Base-by-base conservation (phyloP, 2,888 invertebrate genomes). In the Lochmaea crataegi region DNA sequence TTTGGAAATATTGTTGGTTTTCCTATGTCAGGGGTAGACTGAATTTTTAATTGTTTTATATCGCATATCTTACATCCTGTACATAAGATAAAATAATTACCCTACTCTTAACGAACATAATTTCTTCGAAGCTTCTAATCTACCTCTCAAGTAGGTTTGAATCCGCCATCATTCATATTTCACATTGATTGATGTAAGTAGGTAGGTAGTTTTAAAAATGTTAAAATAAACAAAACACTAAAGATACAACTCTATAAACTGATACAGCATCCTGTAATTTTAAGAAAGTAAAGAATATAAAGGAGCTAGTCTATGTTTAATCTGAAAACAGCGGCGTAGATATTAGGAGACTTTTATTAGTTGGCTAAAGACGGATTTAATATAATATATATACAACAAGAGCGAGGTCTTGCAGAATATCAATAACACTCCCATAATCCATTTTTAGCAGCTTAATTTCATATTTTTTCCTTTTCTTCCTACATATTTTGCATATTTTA, bases 231-330 rank as follows among this genome's bases (percentile, higher is more conserved):
- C 53, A 53, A 53, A 53, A 53, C 18, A 53, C 10, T 53, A 18
- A 10, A 14, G 26, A 65, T 65, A 32, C 32, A 16, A 53, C 22
- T 48, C 18, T 26, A 45, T 45, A 65, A 65, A 45, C 32, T 48
- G 32, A 48, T 26, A 53, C 12, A 65, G 26, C 66, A 57, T 66
- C 66, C 66, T 66, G 56, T 56, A 11, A 22, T 51, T 51, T 51
- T 26, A 4, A 53, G 41, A 66, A 16, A 48, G 48, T 14, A 0
- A n/a, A 48, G 48, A 48, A 48, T 48, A 63, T 68, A 12, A 45
- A 60, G 42, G 58, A 60, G 60, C 48, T 61, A 42, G 48, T 60
- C 22, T 38, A 60, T 48, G 38, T 42, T 53, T 16, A 48, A 14
- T 14, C 48, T 48, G 48, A 5, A 48, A 6, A 48, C 53, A 53